Base-by-base conservation (phyloP, 2,888 invertebrate genomes). In the Tortricodes alternella region DNA sequence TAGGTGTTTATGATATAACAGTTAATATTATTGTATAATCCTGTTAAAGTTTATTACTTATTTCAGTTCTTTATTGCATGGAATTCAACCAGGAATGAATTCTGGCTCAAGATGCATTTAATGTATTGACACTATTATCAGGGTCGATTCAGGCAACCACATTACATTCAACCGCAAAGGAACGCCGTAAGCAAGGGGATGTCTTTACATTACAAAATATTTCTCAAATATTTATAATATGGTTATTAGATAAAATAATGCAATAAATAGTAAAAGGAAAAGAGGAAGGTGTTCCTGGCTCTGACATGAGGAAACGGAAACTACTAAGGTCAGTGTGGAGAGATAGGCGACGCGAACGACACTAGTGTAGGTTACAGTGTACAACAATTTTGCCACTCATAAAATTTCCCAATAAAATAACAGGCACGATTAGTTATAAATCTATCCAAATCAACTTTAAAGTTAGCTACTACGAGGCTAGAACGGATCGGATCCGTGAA, bases 1-100 rank as follows among this genome's bases (percentile, higher is more conserved):
- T 56, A 56, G 43, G 43, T 56, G 56, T 50, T 56, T 44, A 56
- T 50, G 49, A 49, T 56, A 43, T 56, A 50, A 56, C 56, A 56
- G 44, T 50, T 44, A 56, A 56, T 49, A 56, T n/a, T n/a, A n/a
- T 50, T 29, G 49, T 37, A 43, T 43, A 49, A 56, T 56, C 44
- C 43, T 55, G 55, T 55, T 48, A 35, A 49, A 37, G 21, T 50
- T 56, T 37, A 49, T 37, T 43, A 49, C 15, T 44, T 56, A 56
- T 37, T 21, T 49, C 55, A 55, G 55, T 55, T 55, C 53, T 55
- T 55, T 48, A 49, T 43, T 34, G 32, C 34, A 41, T 35, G 55
- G 32, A 24, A 7, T 41, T 24, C 29, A 13, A 41, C 35, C 55
- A 35, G 55, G 34, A n/a, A 34, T 27, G 39, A 48, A 27, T 37